Percentiles rank a stretch among this genome's conserved stretches.
phyloP scores from a whole-genome alignment of 2,113 vertebrate species.

The Procavia capensis region DNA sequence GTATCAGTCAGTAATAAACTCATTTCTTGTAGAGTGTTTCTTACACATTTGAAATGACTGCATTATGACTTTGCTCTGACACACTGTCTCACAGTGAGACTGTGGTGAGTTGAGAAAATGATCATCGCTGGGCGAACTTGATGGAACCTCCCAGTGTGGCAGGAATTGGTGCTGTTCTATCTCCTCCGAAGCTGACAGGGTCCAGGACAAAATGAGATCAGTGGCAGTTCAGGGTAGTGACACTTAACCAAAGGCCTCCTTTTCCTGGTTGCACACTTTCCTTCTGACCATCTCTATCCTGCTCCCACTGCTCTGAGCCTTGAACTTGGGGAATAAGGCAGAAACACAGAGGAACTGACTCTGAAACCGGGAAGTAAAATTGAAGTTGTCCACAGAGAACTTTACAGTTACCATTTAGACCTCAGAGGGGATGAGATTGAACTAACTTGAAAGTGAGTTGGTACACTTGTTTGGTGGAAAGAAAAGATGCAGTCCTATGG shows the following conservation, averaged over 20 bases:
- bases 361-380: not conserved
- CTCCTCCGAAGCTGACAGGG: conserved; percentile 1
- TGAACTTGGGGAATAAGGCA: conserved; percentile 5
- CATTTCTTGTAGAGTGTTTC: not conserved
- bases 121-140: conserved; percentile 20
- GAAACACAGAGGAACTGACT: not conserved
- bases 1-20: not conserved
- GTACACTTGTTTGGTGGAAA: no score
- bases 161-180: not conserved
- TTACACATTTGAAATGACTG: conserved; percentile 10
- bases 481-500: no score
- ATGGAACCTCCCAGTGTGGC: not conserved
- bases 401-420: no score
- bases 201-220: not conserved
- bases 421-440: no score
- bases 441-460: no score
- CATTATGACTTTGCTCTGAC: not conserved
- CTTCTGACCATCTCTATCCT: not conserved
- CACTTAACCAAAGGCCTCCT: not conserved
- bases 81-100: conserved; percentile 32
- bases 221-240: not conserved
- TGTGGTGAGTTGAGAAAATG: conserved; percentile 18
- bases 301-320: not conserved
- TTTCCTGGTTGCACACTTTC: not conserved
- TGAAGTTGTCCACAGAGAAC: not conserved